Conservation (phyloP, 2,888 invertebrate species). For the Scrobipalpa costella region DNA sequence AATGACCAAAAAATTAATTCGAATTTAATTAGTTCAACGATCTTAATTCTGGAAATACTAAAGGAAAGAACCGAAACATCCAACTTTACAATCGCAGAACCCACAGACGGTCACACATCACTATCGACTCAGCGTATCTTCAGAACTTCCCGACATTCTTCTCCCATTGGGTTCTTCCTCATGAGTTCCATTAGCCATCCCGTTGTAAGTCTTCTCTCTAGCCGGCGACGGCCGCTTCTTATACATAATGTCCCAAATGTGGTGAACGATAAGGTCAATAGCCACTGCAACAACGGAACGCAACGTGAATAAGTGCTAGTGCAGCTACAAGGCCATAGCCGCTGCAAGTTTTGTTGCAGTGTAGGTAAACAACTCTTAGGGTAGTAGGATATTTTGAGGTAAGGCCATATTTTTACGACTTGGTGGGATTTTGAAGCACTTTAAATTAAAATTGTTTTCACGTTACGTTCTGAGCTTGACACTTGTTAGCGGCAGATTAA, state of each 20-base stretch:
- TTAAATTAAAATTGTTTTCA: no score
- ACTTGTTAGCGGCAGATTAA: no score
- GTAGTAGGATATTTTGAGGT: not conserved
- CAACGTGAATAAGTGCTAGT: slow-evolving; percentile 9
- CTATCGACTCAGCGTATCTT: slow-evolving; percentile 79
- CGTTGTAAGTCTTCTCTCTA: slow-evolving; percentile 49
- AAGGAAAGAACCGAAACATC: not conserved
- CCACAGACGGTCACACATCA: slow-evolving; percentile 29
- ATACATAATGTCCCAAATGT: slow-evolving; percentile 97
- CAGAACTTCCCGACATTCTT: slow-evolving; percentile 71
- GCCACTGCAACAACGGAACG: slow-evolving; percentile 93
- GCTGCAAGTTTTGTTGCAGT: slow-evolving; percentile 57
- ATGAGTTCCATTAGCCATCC: slow-evolving; percentile 59
- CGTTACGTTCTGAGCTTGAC: no score
- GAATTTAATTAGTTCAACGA: no score
- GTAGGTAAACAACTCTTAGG: slow-evolving; percentile 23
- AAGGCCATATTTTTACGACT: no score
- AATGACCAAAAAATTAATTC: no score
- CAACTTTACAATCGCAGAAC: slow-evolving; percentile 1
- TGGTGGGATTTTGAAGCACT: no score
- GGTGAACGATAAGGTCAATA: slow-evolving; percentile 99
- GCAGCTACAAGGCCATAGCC: slow-evolving; percentile 80
- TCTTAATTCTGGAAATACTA: not conserved
- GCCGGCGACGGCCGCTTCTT: slow-evolving; percentile 60
- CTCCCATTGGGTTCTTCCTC: slow-evolving; percentile 63